Conservation (phyloP, 2,797 vertebrate genomes). For the Erethizon dorsatum region DNA sequence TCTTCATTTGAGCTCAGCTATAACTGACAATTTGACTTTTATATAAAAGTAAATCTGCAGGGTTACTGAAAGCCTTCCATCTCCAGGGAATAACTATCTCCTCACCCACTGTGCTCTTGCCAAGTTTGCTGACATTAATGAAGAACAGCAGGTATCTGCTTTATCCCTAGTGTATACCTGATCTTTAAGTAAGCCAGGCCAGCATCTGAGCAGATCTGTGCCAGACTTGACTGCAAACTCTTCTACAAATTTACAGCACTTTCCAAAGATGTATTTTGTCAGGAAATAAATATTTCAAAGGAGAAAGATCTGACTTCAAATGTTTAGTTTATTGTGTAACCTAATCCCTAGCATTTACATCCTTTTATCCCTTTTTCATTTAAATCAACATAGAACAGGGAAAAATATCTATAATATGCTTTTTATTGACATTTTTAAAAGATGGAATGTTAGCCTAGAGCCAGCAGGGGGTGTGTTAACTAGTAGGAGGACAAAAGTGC, state of each 20-base stretch:
- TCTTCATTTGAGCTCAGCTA: neutral
- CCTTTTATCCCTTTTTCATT: slow-evolving; percentile 75
- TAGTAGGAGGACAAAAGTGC: slow-evolving; percentile 60
- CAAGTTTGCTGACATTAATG: neutral
- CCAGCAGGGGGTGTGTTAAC: slow-evolving; percentile 85
- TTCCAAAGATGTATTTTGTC: slow-evolving; percentile 23
- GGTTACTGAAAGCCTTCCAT: neutral
- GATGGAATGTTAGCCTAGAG: slow-evolving; percentile 81
- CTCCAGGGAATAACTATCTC: neutral
- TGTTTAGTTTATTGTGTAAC: slow-evolving; percentile 66
- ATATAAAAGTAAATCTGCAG: neutral
- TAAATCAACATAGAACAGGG: slow-evolving; percentile 73
- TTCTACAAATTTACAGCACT: slow-evolving; percentile 15
- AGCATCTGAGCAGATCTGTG: neutral
- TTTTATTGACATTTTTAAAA: slow-evolving; percentile 85
- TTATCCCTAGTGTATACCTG: neutral
- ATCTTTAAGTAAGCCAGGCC: neutral
- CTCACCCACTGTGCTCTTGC: neutral
- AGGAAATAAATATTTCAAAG: slow-evolving; percentile 46
- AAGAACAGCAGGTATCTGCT: neutral
- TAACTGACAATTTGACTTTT: neutral
- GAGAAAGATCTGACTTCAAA: slow-evolving; percentile 56
- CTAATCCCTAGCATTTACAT: slow-evolving; percentile 72
- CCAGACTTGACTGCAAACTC: neutral
- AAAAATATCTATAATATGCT: slow-evolving; percentile 75